Percentiles rank a stretch among this genome's conserved stretches.
Conservation (phyloP, 2,888 invertebrate genomes). For the Acanthosepion esculentum region DNA sequence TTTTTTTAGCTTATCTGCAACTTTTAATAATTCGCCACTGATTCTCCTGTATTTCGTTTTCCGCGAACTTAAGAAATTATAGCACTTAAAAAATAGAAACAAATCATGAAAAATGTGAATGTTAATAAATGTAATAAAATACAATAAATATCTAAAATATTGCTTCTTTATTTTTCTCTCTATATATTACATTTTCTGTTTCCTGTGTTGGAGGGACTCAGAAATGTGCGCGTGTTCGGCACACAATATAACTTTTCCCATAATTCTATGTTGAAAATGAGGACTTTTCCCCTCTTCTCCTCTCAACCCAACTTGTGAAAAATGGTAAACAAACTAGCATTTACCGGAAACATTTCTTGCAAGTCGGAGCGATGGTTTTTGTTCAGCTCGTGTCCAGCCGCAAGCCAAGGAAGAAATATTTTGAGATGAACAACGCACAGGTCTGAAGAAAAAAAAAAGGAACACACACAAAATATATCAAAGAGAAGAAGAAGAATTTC, state of each 20-base stretch:
- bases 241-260: neutral
- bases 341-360: conserved; percentile 39
- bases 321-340: conserved; percentile 37
- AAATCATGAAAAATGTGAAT: neutral
- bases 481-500: neutral
- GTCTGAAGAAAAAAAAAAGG: neutral
- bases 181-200: neutral
- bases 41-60: neutral
- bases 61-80: neutral
- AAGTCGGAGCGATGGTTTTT: neutral
- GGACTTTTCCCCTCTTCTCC: neutral
- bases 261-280: neutral
- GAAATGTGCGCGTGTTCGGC: neutral
- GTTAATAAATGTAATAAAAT: neutral
- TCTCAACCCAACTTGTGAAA: neutral
- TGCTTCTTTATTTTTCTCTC: neutral
- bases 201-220: neutral
- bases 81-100: neutral
- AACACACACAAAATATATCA: neutral
- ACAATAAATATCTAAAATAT: neutral
- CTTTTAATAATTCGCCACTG: neutral
- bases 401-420: neutral
- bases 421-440: neutral
- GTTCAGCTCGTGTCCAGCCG: conserved; percentile 44
- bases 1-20: neutral